phyloP scores from a whole-genome alignment of 1,140 invertebrate species.

The Tigriopus japonicus region DNA sequence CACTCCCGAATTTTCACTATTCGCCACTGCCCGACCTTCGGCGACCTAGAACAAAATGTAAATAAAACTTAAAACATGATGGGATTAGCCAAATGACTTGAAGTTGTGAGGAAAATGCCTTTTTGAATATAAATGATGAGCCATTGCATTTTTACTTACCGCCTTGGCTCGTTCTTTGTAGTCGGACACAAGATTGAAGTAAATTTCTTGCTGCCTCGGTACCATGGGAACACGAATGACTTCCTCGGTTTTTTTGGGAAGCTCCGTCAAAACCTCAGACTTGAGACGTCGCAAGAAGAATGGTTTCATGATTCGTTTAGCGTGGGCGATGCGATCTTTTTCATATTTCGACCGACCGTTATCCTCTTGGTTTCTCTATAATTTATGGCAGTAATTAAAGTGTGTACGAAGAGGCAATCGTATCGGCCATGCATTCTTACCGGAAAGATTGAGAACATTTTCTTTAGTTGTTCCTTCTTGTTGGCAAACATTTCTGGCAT shows the following conservation, averaged over 20 bases:
- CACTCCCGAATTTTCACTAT: conserved; percentile 28
- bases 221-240: conserved; percentile 27
- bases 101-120: no score
- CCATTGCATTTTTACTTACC: background rate
- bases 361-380: background rate
- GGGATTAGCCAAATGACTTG: no score
- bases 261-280: conserved; percentile 33
- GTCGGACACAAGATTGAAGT: conserved; percentile 26
- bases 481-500: conserved; percentile 72
- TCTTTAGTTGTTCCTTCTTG: conserved; percentile 68
- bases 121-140: no score
- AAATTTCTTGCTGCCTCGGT: conserved; percentile 27
- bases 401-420: no score
- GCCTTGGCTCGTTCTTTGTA: conserved; percentile 1
- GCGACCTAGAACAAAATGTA: background rate
- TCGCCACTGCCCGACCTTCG: background rate
- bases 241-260: conserved; percentile 30
- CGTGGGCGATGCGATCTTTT: conserved; percentile 66
- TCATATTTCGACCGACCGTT: conserved; percentile 45
- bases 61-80: no score
- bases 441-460: conserved; percentile 44
- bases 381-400: background rate
- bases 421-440: no score
- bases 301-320: conserved; percentile 86
- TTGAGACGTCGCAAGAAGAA: conserved; percentile 84